Base-by-base conservation (phyloP, 2,113 vertebrate species). In the Kryptolebias marmoratus region DNA sequence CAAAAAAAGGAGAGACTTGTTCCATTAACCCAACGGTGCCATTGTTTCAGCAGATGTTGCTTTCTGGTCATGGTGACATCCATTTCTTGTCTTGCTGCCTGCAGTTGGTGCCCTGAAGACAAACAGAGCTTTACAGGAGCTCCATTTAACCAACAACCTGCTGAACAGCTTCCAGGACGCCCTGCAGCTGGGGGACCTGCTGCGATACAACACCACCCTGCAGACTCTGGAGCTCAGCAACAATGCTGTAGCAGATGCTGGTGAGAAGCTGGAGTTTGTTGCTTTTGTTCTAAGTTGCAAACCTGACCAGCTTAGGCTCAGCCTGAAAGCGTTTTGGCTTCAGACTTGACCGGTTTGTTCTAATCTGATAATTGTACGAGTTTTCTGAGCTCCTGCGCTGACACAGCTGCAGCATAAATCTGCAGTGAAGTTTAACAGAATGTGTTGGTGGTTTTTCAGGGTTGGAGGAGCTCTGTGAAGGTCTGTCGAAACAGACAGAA, bases 161-260 rank as follows among this genome's bases (percentile, higher is more conserved):
- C 86, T 95, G 56, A 94, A 93, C 82, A 87, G 92, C 73, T 92
- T 87, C 88, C 93, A 95, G 82, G 94, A 95, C 16, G 85, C 93
- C 48, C 84, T 95, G 85, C 90, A 95, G 64, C 78, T 95, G 1
- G 89, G 91, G 64, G 93, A 94, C 12, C 86, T 95, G 16, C 86
- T 95, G 5, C 86, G 87, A 64, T 91, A 86, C 82, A 95, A 94
- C 89, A 36, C 22, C 68, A 83, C 88, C 9, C 75, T 95, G 44
- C 66, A 70, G 54, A 88, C 73, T 2, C 84, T 95, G 80, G 88
- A 93, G 71, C 87, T 95, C 5, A 92, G 91, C 74, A 73, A 92
- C 85, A 95, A 94, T 45, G 14, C 48, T 1, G 50, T 93, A 5
- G 87, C 83, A n/a, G 92, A 95, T 64, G 64, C 83, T 62, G 94